Conservation (phyloP, 2,113 vertebrate genomes). For the Agelaius phoeniceus region DNA sequence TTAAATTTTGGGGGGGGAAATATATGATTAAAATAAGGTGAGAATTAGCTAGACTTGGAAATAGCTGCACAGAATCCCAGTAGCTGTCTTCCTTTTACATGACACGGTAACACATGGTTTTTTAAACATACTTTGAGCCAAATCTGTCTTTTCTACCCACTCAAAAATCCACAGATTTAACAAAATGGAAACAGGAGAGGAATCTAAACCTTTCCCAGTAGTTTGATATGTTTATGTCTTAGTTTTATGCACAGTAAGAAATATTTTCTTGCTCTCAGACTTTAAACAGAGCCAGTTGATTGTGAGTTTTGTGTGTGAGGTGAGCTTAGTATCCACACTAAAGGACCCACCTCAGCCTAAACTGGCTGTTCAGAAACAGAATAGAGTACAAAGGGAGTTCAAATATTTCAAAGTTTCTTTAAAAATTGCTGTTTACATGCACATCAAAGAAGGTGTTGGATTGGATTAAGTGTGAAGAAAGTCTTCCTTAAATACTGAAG, state of each 20-base stretch:
- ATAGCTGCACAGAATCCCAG: not conserved
- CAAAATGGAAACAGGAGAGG: not conserved
- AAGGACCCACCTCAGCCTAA: not conserved
- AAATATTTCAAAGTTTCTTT: not conserved
- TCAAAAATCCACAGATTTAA: conserved; percentile 15
- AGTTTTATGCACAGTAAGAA: not conserved
- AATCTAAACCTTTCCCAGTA: not conserved
- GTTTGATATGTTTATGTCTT: not conserved
- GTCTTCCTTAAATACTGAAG: not conserved
- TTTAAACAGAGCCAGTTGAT: not conserved
- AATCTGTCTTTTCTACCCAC: not conserved
- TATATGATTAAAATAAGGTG: not conserved
- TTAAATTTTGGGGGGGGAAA: rapidly evolving
- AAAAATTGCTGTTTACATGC: not conserved
- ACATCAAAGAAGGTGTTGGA: not conserved
- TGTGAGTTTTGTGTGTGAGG: not conserved
- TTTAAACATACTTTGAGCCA: not conserved
- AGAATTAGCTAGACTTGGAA: not conserved
- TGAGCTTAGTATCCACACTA: not conserved
- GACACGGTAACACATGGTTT: not conserved
- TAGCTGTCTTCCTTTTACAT: not conserved
- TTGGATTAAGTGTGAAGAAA: conserved; percentile 6
- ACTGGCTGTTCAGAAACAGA: not conserved
- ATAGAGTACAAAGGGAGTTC: not conserved
- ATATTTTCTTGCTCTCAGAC: not conserved